Evolutionary conservation across 1,140 invertebrate species (phyloP).

Genomic region (Microplitis mediator): DNA sequence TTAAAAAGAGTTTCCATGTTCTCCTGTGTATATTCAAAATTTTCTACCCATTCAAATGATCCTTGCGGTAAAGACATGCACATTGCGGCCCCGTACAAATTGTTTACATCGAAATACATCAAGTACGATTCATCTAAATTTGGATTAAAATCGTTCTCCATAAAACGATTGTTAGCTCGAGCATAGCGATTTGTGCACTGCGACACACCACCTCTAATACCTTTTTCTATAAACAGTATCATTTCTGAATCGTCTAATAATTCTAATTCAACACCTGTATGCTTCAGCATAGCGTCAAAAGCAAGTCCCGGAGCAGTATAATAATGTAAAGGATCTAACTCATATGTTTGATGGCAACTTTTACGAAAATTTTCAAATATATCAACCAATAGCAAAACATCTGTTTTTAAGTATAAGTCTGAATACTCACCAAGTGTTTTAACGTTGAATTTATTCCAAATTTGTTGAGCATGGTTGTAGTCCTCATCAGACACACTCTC

Average conservation of each 20-base stretch:
- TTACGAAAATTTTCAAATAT: too few species aligned
- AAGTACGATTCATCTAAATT: slow-evolving; percentile 33
- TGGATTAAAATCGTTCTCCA: slow-evolving; percentile 33
- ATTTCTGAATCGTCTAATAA: slow-evolving; percentile 59
- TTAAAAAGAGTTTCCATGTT: too few species aligned
- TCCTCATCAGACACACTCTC: too few species aligned
- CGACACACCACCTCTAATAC: slow-evolving; percentile 37
- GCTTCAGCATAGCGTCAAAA: slow-evolving; percentile 55
- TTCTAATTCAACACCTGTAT: slow-evolving; percentile 56
- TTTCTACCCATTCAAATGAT: slow-evolving; percentile 40
- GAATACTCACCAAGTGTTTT: too few species aligned
- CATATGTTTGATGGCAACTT: slow-evolving; percentile 39
- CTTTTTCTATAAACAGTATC: slow-evolving; percentile 42
- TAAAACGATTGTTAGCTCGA: slow-evolving; percentile 41
- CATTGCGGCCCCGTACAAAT: too few species aligned
- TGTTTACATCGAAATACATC: slow-evolving; percentile 46
- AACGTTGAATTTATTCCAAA: too few species aligned
- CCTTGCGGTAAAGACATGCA: slow-evolving; percentile 33
- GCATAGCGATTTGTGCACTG: slow-evolving; percentile 51
- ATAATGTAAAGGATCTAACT: slow-evolving; percentile 50
- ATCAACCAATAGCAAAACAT: too few species aligned
- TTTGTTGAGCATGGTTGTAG: too few species aligned
- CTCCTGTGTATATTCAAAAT: too few species aligned
- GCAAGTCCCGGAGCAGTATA: slow-evolving; percentile 50
- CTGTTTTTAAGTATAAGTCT: too few species aligned